These are phyloP conservation scores for Odocoileus virginianus DNA, from an alignment of 2,113 vertebrate genomes.

Conservation along the genomic window DNA sequence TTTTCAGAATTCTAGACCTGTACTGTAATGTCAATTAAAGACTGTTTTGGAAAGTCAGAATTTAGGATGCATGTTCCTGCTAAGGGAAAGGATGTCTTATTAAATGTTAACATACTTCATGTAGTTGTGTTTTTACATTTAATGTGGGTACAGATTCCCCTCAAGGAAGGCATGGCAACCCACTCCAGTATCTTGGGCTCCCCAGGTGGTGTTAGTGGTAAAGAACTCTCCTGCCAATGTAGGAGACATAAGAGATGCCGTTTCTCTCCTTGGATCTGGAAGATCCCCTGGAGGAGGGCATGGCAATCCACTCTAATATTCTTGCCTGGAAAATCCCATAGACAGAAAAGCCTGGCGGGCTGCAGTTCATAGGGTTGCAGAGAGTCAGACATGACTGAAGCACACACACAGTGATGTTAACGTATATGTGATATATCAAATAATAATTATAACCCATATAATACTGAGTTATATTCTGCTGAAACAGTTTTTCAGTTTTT, in stretches of 20 bases:
- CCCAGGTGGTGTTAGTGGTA: neutral
- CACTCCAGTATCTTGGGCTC: neutral
- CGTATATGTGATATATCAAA: neutral
- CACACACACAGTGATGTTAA: neutral
- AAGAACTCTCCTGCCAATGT: neutral
- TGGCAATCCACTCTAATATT: neutral
- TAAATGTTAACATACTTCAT: neutral
- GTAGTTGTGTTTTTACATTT: neutral
- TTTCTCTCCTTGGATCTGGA: neutral
- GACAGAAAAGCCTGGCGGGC: neutral
- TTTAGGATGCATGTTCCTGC: neutral
- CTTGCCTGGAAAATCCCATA: neutral
- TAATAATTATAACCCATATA: neutral
- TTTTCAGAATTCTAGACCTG: neutral
- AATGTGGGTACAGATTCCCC: neutral
- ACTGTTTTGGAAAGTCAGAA: neutral
- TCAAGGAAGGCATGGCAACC: neutral
- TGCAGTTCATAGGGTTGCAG: neutral
- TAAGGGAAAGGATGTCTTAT: neutral
- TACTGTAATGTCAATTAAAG: neutral
- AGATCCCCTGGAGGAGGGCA: neutral
- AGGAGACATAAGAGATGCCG: neutral
- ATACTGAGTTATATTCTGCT: neutral
- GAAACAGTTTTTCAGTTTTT: neutral
- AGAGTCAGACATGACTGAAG: neutral